Percentiles rank a stretch among this genome's conserved stretches.
These are phyloP conservation scores for Ceratosolen fusciceps DNA, from an alignment of 1,140 invertebrate species.

Conservation along the genomic window DNA sequence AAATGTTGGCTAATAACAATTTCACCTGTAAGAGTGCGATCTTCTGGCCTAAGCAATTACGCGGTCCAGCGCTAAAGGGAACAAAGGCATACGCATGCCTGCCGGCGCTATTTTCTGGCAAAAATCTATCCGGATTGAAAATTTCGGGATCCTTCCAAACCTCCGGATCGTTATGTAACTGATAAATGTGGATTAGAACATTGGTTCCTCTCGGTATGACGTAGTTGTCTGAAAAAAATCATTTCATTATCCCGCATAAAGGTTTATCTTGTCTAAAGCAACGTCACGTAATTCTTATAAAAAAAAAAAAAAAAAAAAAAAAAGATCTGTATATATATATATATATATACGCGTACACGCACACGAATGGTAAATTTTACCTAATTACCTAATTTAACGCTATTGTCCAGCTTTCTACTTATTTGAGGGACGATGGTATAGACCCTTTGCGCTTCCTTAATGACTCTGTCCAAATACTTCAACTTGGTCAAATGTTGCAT, in stretches of 20 bases:
- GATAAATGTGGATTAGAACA: constrained; percentile 69
- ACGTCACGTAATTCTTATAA: too few relatives aligned
- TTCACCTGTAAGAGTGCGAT: constrained; percentile 75
- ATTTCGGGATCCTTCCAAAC: constrained; percentile 79
- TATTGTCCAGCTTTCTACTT: constrained; percentile 65
- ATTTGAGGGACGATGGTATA: constrained; percentile 78
- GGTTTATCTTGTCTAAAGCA: too few relatives aligned
- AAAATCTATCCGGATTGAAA: constrained; percentile 75
- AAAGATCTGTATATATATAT: too few relatives aligned
- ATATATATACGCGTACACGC: too few relatives aligned
- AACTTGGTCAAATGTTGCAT: constrained; percentile 71
- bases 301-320: too few relatives aligned
- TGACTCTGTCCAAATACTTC: constrained; percentile 76
- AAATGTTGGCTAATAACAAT: constrained; percentile 69
- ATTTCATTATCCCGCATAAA: too few relatives aligned
- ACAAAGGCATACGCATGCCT: constrained; percentile 76
- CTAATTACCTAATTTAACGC: constrained; percentile 62
- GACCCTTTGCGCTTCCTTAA: constrained; percentile 76
- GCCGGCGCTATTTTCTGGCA: constrained; percentile 70
- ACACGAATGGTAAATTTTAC: too few relatives aligned
- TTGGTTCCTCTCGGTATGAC: constrained; percentile 65
- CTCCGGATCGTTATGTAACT: constrained; percentile 70
- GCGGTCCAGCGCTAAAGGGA: constrained; percentile 62
- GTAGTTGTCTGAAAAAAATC: constrained; percentile 51
- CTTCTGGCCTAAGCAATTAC: constrained; percentile 66